Conservation (phyloP, 1,140 invertebrate species). For the Drosophila ficusphila region DNA sequence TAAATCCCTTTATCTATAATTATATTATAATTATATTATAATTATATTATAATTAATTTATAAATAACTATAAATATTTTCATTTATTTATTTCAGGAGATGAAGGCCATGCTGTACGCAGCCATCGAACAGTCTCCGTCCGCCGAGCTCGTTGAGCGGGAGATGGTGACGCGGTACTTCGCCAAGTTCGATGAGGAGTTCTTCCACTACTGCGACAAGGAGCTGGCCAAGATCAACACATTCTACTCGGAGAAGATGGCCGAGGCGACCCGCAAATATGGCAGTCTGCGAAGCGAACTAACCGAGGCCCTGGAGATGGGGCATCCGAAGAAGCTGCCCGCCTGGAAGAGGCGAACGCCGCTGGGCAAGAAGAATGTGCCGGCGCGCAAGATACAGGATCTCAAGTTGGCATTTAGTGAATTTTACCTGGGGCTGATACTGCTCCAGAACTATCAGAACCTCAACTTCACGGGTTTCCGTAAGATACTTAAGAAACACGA, state of each 20-base stretch:
- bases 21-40: no score
- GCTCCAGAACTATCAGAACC: conserved; percentile 89
- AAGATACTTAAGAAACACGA: conserved; percentile 98
- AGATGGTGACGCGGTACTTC: conserved; percentile 89
- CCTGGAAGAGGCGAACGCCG: conserved; percentile 86
- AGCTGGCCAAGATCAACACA: conserved; percentile 94
- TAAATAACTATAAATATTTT: neutral
- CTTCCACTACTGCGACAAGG: conserved; percentile 93
- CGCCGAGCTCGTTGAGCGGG: conserved; percentile 88
- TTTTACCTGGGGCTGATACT: conserved; percentile 95
- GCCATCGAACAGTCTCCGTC: conserved; percentile 90
- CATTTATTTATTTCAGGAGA: conserved; percentile 85
- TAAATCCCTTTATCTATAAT: no score
- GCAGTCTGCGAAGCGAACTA: conserved; percentile 90
- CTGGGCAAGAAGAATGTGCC: conserved; percentile 85
- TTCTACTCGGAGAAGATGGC: conserved; percentile 95
- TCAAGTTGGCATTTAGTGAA: conserved; percentile 96
- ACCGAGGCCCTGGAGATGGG: conserved; percentile 85
- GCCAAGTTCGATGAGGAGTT: conserved; percentile 94
- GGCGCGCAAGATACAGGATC: conserved; percentile 90
- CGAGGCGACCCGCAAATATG: conserved; percentile 93
- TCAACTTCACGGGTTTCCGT: conserved; percentile 96
- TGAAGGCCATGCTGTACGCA: conserved; percentile 90
- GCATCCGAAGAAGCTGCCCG: conserved; percentile 77
- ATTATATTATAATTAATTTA: no score